phyloP scores from a whole-genome alignment of 2,888 invertebrate species.

The Syritta pipiens region DNA sequence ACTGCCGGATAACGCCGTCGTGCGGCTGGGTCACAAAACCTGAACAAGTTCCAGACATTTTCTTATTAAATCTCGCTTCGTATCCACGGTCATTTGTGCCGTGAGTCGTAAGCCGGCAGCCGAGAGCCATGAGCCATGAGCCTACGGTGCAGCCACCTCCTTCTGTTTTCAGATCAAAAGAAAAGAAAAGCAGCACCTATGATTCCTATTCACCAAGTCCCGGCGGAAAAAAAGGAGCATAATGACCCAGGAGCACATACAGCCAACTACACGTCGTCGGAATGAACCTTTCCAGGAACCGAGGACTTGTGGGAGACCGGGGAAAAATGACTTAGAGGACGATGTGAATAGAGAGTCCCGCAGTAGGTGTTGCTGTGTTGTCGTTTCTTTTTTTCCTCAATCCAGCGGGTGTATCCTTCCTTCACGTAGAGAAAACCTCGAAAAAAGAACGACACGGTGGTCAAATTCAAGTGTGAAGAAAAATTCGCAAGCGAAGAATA shows the following conservation, averaged over 20 bases:
- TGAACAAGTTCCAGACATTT: constrained; percentile 48
- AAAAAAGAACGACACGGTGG: too few species aligned
- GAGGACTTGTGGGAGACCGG: too few species aligned
- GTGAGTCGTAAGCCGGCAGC: too few species aligned
- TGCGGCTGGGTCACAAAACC: neutral
- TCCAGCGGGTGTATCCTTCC: too few species aligned
- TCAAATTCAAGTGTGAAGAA: constrained; percentile 21
- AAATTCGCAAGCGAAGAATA: neutral
- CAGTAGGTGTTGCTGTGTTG: too few species aligned
- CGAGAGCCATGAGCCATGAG: too few species aligned
- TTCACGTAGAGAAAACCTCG: constrained; percentile 33
- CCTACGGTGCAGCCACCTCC: constrained; percentile 24
- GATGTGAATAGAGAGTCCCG: too few species aligned
- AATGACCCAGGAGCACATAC: constrained; percentile 31
- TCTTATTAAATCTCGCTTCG: constrained; percentile 63
- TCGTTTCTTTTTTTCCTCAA: too few species aligned
- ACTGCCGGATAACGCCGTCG: neutral
- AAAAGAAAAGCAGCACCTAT: too few species aligned
- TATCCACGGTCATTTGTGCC: constrained; percentile 1
- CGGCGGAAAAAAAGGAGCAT: neutral
- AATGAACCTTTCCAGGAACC: constrained; percentile 36
- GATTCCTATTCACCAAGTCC: constrained; percentile 18
- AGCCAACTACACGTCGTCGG: constrained; percentile 30
- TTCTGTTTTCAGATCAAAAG: too few species aligned
- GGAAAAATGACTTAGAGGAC: too few species aligned